Evolutionary conservation across 2,113 vertebrate genomes (phyloP).

Genomic region (Rhinolophus sinicus): DNA sequence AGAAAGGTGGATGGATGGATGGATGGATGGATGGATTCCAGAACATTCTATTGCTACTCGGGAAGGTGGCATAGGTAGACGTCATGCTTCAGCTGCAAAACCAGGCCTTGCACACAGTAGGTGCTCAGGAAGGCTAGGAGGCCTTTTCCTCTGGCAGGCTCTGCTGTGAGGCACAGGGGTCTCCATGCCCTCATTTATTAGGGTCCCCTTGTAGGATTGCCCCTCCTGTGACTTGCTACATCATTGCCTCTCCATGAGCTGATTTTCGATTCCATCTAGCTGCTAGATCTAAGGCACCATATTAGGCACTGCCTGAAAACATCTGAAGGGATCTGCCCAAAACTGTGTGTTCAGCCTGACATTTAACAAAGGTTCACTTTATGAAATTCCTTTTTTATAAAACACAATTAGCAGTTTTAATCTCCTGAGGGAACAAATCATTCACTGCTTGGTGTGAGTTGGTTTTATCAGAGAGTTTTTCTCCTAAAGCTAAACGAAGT

Average conservation of each 20-base stretch:
- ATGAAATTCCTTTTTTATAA: constrained; percentile 66
- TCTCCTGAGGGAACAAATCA: constrained; percentile 51
- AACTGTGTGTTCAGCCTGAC: constrained; percentile 51
- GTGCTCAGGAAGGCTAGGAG: not conserved
- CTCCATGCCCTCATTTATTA: not conserved
- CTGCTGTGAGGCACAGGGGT: not conserved
- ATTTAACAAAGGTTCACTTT: constrained; percentile 66
- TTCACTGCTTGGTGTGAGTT: constrained; percentile 21
- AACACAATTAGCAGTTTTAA: constrained; percentile 61
- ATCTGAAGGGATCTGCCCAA: constrained; percentile 40
- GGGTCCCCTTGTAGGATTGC: not conserved
- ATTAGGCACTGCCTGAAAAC: not conserved
- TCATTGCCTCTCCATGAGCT: not conserved
- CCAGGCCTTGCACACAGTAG: not conserved
- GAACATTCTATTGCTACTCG: not conserved
- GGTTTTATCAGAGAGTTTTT: constrained; percentile 35
- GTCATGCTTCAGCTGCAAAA: not conserved
- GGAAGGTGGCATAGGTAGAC: not conserved
- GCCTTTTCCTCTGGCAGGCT: not conserved
- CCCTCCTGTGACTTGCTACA: not conserved
- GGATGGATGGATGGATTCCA: not conserved
- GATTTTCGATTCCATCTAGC: not conserved
- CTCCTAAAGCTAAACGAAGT: constrained; percentile 33
- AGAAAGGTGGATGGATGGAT: not conserved
- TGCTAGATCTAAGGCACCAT: not conserved